phyloP scores from a whole-genome alignment of 2,113 vertebrate genomes.

The Seriola dumerili region DNA sequence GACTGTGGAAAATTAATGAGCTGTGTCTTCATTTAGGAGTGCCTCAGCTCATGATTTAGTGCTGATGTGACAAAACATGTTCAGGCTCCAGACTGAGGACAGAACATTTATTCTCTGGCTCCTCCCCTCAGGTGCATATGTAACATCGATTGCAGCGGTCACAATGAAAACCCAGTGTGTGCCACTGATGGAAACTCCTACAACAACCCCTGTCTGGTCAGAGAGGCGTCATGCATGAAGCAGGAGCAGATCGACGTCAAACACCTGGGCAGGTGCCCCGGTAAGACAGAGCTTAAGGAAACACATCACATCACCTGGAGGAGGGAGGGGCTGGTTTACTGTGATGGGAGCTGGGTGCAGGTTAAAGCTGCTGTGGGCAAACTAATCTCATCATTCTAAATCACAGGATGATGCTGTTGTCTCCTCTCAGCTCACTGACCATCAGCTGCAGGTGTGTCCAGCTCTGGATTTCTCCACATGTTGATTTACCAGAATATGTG shows the following conservation, averaged over 20 bases:
- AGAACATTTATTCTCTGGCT: not conserved
- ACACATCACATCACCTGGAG: not conserved
- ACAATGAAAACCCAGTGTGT: conserved; percentile 96
- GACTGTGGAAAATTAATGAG: conserved; percentile 21
- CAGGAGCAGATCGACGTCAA: conserved; percentile 97
- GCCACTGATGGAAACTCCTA: conserved; percentile 96
- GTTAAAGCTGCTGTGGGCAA: too few relatives aligned
- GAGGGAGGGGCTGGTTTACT: not conserved
- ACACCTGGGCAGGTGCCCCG: conserved; percentile 93
- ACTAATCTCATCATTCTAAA: too few relatives aligned
- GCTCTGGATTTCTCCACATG: too few relatives aligned
- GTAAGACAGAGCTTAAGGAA: conserved; percentile 72
- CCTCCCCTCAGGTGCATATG: conserved; percentile 91
- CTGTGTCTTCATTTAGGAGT: conserved; percentile 18
- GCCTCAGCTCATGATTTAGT: not conserved
- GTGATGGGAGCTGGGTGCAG: not conserved
- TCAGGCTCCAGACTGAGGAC: not conserved
- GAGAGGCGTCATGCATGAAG: conserved; percentile 95
- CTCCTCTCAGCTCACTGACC: not conserved
- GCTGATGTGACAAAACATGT: not conserved
- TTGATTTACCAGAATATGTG: too few relatives aligned
- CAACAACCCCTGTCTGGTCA: conserved; percentile 95
- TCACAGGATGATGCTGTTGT: too few relatives aligned
- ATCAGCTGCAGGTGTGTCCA: not conserved
- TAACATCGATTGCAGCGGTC: conserved; percentile 98